Evolutionary conservation across 2,888 invertebrate genomes (phyloP), one percentile per base, ranked within the genome.

Genomic region (Elmis aenea): DNA sequence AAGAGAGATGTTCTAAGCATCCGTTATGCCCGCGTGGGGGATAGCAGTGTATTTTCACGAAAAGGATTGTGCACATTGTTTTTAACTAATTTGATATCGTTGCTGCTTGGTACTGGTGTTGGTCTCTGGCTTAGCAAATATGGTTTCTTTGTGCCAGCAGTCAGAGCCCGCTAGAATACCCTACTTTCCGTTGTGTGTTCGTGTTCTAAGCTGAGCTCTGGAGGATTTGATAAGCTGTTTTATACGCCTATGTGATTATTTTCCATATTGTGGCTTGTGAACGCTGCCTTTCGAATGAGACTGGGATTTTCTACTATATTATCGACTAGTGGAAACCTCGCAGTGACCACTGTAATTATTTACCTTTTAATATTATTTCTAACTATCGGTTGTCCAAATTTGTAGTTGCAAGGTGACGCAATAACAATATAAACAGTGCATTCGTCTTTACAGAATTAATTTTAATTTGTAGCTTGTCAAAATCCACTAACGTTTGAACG

Each of bases 31-130:
- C 81, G 83, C 64, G 75, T 84, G 45, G 85, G 85, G 39, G 81
- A 84, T 62, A 79, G 82, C 39, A 86, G 86, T 46, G 75, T 92
- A 51, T 92, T 92, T 71, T 88, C 88, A 32, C 83, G 87, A 63
- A 89, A 91, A 70, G 88, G 94, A 31, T 70, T 94, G 28, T 89
- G 91, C 59, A 89, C 93, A 26, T 77, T 95, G 51, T 78, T 95
- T 53, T 75, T 95, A 57, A 89, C 91, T 51, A 95, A 94, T 72
- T 75, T 95, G 47, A 75, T 95, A 34, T 93, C 93, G 3, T 73
- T 95, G 45, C 70, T 95, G 50, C 73, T 95, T 43, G 94, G 94
- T 46, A 88, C 93, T 42, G 93, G 94, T 41, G 79, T 95, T 55
- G 94, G 94, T 18, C 51, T 86, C 34, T 87, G 87, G 85, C 70